phyloP scores from a whole-genome alignment of 2,113 vertebrate genomes.

The Aleadryas rufinucha region DNA sequence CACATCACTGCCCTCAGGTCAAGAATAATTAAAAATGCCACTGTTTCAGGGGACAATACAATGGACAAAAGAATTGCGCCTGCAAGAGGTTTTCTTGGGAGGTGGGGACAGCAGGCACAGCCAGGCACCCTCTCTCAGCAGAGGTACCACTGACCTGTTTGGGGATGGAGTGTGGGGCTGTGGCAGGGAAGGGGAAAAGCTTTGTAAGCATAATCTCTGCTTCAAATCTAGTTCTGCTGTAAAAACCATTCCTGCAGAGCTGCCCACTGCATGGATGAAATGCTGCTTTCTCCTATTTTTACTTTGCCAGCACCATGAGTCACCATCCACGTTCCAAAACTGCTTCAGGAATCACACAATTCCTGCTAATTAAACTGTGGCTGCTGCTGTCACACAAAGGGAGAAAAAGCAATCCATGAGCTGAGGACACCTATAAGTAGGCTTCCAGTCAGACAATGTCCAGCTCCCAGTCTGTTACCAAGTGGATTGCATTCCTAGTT shows the following conservation, averaged over 20 bases:
- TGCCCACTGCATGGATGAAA: not conserved
- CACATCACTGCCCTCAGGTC: not conserved
- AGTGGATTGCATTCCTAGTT: not conserved
- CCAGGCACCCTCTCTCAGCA: not conserved
- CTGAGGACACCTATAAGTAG: not conserved
- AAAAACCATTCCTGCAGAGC: not conserved
- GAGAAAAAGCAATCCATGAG: not conserved
- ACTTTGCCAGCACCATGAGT: not conserved
- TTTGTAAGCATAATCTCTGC: not conserved
- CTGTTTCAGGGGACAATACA: not conserved
- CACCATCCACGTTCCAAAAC: not conserved
- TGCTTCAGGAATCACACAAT: not conserved
- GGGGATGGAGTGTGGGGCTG: not conserved
- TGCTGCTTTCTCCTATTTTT: not conserved
- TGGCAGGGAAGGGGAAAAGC: not conserved
- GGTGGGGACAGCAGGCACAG: not conserved
- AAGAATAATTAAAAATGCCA: not conserved
- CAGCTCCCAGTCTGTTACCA: not conserved
- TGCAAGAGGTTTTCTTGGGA: not conserved
- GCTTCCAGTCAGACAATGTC: not conserved
- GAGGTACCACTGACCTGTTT: not conserved
- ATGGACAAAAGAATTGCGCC: not conserved
- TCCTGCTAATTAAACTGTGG: not conserved
- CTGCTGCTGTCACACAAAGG: not conserved
- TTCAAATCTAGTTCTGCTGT: not conserved